phyloP scores from a whole-genome alignment of 1,140 invertebrate genomes.

The Drosophila eugracilis region DNA sequence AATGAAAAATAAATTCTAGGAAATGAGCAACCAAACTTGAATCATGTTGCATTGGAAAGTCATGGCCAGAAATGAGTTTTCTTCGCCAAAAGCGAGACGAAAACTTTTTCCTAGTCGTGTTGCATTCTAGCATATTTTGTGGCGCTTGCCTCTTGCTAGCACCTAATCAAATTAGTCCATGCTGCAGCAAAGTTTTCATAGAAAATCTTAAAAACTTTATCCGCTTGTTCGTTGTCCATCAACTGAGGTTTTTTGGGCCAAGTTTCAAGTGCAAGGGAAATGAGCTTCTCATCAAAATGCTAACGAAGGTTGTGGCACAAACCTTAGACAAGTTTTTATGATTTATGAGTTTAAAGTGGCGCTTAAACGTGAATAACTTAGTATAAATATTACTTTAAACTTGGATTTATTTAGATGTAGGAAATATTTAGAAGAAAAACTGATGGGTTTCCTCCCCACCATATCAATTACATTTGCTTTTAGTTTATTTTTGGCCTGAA shows the following conservation, averaged over 20 bases:
- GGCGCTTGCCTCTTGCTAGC: conserved; percentile 22
- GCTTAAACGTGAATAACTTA: conserved; percentile 12
- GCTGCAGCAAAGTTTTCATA: conserved; percentile 41
- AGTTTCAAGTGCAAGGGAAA: conserved; percentile 35
- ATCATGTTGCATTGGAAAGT: conserved; percentile 23
- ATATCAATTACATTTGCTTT: conserved; percentile 10
- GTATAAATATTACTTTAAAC: background rate
- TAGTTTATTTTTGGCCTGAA: background rate
- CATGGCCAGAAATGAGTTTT: conserved; percentile 32
- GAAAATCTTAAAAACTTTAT: conserved; percentile 53
- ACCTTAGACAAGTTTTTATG: conserved; percentile 6
- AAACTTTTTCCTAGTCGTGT: conserved; percentile 15
- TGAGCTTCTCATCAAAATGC: conserved; percentile 26
- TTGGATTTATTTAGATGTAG: background rate
- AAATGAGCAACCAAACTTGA: conserved; percentile 38
- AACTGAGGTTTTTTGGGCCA: conserved; percentile 17
- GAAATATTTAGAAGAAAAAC: background rate
- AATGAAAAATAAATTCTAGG: background rate
- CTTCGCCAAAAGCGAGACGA: conserved; percentile 12
- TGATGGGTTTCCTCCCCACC: background rate
- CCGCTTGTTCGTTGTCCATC: conserved; percentile 42
- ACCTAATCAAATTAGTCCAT: conserved; percentile 68
- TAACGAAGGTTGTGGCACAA: conserved; percentile 14
- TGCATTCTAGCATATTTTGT: conserved; percentile 54
- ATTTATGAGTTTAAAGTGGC: background rate